Base-by-base conservation (phyloP, 2,113 vertebrate genomes). In the Dryoscopus gambensis region DNA sequence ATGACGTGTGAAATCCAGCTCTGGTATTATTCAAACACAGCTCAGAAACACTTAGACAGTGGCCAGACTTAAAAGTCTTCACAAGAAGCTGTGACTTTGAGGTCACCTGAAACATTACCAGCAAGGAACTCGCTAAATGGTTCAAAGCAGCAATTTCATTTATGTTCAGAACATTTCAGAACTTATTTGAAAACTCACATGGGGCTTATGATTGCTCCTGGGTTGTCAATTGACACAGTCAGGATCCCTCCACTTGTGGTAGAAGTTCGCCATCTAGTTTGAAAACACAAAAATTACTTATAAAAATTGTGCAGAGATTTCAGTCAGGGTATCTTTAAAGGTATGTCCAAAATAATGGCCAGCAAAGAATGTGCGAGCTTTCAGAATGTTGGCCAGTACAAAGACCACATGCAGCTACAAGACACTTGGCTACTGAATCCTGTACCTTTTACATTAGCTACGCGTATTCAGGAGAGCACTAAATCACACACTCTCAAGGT, bases 141-240 rank as follows among this genome's bases (percentile, higher is more conserved):
- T 46, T 87, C 42, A 69, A 21, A 85, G 33, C 27, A 89, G 10
- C 0, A 1, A 59, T 46, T 85, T 71, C 31, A 42, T 80, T 16
- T 82, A 63, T 3, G 3, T 24, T 46, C n/a, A 91, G 42, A 89
- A 88, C 15, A 56, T 50, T 53, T 73, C 57, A 80, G 46, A 84
- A 70, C 27, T 63, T 60, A 13, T 68, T 2, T 70, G 31, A 70
- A 52, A 85, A 97, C 98, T 98, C 97, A 99, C 99, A 99, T 96
- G 5, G 99, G 98, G 60, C 98, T 98, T 63, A 98, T 98, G 91
- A 98, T 98, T 78, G 99, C 99, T 96, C 98, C 98, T 60, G 99
- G 99, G 94, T 99, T 99, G 97, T 99, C 99, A 92, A 99, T 99
- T 12, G 99, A 99, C 28, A 99, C 98, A 1, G 99, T 99, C 86